Base-by-base conservation (phyloP, 1,140 invertebrate species). In the Monochamus saltuarius region DNA sequence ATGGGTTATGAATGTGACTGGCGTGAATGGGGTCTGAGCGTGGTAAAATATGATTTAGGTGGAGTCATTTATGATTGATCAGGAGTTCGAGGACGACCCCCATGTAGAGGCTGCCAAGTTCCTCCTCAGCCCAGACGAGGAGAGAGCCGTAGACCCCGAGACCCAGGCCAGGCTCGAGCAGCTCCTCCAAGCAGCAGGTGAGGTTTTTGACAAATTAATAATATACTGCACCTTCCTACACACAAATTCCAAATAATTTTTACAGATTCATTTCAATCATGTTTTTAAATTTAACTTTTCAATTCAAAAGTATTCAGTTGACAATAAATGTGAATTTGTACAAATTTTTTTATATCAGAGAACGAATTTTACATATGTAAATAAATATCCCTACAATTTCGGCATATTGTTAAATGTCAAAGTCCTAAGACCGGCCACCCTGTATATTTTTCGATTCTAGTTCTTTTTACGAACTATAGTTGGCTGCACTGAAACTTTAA, bases 161-260 rank as follows among this genome's bases (percentile, higher is more conserved):
- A 94, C 92, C 64, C 91, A 94, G 77, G 91, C 91, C 10, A 82
- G 90, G 54, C 82, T 95, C 51, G 92, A 95, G 79, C 91, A 92
- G 57, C 80, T 95, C 19, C 81, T 95, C 46, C 90, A 95, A 82
- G 92, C 91, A 70, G 92, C 92, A 70, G 92, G 92, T 87, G 80
- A 62, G 56, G 46, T 45, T 11, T 4, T 16, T n/a, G 4, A 11
- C 50, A 82, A 71, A 81, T 73, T 47, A 76, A 45, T 11, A 47
- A 11, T 19, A 19, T 45, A 53, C 43, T 39, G 14, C 22, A 29
- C 22, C 22, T 14, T 53, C 45, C 36, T 40, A 34, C 55, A 13
- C 11, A 29, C 13, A 29, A 35, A 36, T 53, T 37, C 49, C 38
- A 29, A 50, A 19, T n/a, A 22, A 54, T 39, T 46, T 14, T 1